Evolutionary conservation across 2,113 vertebrate genomes (phyloP).

Genomic region (Tragelaphus strepsiceros): DNA sequence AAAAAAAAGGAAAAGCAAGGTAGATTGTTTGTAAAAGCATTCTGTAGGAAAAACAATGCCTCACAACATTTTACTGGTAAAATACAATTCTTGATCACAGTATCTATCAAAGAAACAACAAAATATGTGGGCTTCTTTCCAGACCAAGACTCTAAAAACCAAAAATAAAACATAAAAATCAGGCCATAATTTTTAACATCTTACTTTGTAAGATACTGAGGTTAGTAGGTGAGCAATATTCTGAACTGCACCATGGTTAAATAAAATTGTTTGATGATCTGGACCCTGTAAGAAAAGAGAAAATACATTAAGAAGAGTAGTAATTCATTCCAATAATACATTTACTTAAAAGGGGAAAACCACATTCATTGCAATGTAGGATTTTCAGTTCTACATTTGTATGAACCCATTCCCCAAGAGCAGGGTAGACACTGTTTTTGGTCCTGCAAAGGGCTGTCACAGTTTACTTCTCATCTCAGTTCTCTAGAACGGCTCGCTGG

Average conservation of each 20-base stretch:
- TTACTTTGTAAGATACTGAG: conserved; percentile 95
- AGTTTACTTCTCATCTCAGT: background rate
- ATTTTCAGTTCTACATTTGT: background rate
- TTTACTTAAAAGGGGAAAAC: conserved; percentile 10
- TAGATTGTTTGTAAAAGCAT: background rate
- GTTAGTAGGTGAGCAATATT: conserved; percentile 95
- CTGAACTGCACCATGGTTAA: conserved; percentile 96
- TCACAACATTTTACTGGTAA: background rate
- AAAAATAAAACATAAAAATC: background rate
- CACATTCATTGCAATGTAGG: background rate
- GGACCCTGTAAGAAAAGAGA: conserved; percentile 87
- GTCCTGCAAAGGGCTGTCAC: background rate
- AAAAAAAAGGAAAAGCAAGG: background rate
- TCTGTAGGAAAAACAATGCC: background rate
- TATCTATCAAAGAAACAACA: conserved; percentile 14
- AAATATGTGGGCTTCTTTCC: background rate
- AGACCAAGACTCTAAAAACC: background rate
- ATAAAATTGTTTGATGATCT: conserved; percentile 97
- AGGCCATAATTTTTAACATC: conserved; percentile 15
- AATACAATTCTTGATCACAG: background rate
- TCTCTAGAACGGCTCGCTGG: background rate
- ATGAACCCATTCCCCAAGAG: background rate
- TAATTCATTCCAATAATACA: conserved; percentile 13
- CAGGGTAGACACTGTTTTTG: background rate
- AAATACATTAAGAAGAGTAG: conserved; percentile 17